Evolutionary conservation across 2,797 vertebrate genomes (phyloP).

Genomic region (Centropyge bicolor): DNA sequence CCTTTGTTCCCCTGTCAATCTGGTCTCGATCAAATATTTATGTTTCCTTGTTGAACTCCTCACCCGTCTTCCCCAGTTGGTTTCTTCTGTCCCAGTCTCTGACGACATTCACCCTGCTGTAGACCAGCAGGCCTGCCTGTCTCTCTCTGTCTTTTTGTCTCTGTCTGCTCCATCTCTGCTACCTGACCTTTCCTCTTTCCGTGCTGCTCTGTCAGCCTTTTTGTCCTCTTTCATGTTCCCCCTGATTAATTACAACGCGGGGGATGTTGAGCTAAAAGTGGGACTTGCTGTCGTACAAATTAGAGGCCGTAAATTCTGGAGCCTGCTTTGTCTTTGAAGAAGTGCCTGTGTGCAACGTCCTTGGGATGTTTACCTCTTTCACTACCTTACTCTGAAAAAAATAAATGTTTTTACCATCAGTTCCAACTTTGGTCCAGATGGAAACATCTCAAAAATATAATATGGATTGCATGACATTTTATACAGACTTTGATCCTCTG

Average conservation of each 20-base stretch:
- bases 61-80: slow-evolving; percentile 75
- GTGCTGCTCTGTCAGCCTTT: slow-evolving; percentile 65
- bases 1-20: slow-evolving; percentile 87
- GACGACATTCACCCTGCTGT: slow-evolving; percentile 71
- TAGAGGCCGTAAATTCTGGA: slow-evolving; percentile 44
- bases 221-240: slow-evolving; percentile 70
- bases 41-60: slow-evolving; percentile 83
- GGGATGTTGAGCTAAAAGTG: slow-evolving; percentile 57
- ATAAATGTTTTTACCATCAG: neutral
- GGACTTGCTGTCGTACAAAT: slow-evolving; percentile 51
- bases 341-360: neutral
- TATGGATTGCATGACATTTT: neutral
- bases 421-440: neutral
- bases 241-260: slow-evolving; percentile 70
- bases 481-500: neutral
- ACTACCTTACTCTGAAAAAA: neutral
- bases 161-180: slow-evolving; percentile 24
- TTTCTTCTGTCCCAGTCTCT: slow-evolving; percentile 66
- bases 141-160: slow-evolving; percentile 42
- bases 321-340: slow-evolving; percentile 42
- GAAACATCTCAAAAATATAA: neutral
- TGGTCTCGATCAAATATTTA: slow-evolving; percentile 85
- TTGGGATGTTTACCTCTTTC: neutral
- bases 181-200: slow-evolving; percentile 73
- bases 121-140: slow-evolving; percentile 53